Base-by-base conservation (phyloP, 1,140 invertebrate genomes). In the Melipona quadrifasciata region DNA sequence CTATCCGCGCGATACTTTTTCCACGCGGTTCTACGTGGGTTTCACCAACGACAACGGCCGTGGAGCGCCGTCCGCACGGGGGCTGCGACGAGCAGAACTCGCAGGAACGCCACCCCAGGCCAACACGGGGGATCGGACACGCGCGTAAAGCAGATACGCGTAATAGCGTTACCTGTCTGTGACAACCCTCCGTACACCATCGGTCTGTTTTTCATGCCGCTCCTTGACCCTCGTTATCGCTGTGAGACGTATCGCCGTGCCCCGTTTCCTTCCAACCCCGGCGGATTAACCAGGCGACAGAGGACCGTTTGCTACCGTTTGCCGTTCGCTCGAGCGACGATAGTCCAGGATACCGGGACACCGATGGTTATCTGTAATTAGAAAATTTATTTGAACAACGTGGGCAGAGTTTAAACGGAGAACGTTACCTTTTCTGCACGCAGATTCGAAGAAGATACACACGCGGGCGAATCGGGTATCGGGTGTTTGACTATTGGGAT, bases 111-210 rank as follows among this genome's bases (percentile, higher is more conserved):
- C 21, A 78, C 84, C 67, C 77, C 65, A 76, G n/a, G 58, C 39
- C 64, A 65, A 65, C 53, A 61, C 70, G 31, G 8, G 39, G 39
- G 80, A 82, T 65, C 70, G 71, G 80, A 80, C 78, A 83, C 76
- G 65, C 61, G 76, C 75, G 83, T 82, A 83, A 76, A 80, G 53
- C 80, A 87, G 80, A 87, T 87, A 88, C 84, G 67, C 83, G 72
- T 89, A 88, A 89, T 86, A 86, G 80, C 79, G 86, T 87, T 86
- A 88, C 64, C 82, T 75, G 78, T 82, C 78, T 85, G 80, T 79
- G 61, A 84, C 74, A 71, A 84, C 75, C 82, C 82, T 78, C 64
- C 75, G 65, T 79, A 51, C 76, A 67, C 77, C 53, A 80, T 67
- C 77, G 77, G 68, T 65, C 82, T 73, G 82, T 74, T 80, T 84